Percentiles rank a stretch among this genome's conserved stretches.
phyloP scores from a whole-genome alignment of 2,888 invertebrate species.

The Sialis fuliginosa region DNA sequence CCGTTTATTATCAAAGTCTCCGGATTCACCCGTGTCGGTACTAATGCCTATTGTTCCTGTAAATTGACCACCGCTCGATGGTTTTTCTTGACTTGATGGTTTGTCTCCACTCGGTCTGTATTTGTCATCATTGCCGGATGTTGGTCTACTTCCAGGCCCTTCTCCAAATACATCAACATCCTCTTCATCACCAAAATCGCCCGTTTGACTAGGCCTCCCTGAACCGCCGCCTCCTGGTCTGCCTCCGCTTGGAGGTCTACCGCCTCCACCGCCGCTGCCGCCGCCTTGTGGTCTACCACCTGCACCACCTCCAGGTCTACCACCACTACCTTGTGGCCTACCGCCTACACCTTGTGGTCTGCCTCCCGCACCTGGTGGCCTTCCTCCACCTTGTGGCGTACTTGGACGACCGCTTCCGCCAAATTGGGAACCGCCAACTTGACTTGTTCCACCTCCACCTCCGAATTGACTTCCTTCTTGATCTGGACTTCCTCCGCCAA shows the following conservation, averaged over 20 bases:
- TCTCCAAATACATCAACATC: slow-evolving; percentile 8
- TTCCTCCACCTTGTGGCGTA: slow-evolving; percentile 13
- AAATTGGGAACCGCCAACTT: background rate
- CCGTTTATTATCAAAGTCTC: background rate
- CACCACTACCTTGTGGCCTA: slow-evolving; percentile 11
- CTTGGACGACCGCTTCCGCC: slow-evolving; percentile 8
- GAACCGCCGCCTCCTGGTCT: slow-evolving; percentile 16
- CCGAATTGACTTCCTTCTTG: slow-evolving; percentile 1
- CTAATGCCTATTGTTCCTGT: background rate
- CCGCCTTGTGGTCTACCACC: slow-evolving; percentile 10
- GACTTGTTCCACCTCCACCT: background rate
- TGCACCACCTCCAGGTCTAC: slow-evolving; percentile 6
- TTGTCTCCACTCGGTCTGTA: background rate
- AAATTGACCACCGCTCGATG: background rate
- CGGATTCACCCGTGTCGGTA: background rate
- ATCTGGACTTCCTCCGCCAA: slow-evolving; percentile 7
- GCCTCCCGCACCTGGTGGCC: slow-evolving; percentile 15
- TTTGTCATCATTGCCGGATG: background rate
- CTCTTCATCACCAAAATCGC: background rate
- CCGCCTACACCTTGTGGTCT: slow-evolving; percentile 5
- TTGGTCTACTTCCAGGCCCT: slow-evolving; percentile 12
- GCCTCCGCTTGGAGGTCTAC: slow-evolving; percentile 15
- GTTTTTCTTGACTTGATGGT: background rate
- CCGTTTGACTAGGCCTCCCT: background rate
- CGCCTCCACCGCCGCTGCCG: slow-evolving; percentile 13